Conservation (phyloP, 2,797 vertebrate genomes). For the Tenualosa thibaudeaui region DNA sequence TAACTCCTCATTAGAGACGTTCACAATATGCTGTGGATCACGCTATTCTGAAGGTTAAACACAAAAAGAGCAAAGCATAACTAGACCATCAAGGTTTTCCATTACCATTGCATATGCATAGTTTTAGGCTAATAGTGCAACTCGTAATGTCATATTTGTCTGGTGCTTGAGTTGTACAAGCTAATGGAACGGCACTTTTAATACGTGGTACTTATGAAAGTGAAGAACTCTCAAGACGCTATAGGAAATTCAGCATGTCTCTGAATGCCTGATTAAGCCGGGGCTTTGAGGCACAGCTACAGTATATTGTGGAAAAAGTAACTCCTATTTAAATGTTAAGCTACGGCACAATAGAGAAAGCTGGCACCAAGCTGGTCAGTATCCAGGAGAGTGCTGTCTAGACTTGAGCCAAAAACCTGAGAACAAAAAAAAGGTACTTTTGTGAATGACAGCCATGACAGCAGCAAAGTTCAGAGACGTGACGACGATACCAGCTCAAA, state of each 20-base stretch:
- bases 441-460: neutral
- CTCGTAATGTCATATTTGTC: neutral
- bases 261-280: neutral
- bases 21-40: constrained; percentile 7
- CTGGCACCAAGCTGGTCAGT: neutral
- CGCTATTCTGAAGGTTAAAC: constrained; percentile 10
- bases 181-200: neutral
- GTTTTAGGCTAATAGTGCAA: neutral
- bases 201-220: neutral
- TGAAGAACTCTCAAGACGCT: neutral
- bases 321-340: neutral
- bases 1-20: constrained; percentile 14
- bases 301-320: neutral
- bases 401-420: neutral
- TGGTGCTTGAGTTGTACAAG: neutral
- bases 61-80: neutral
- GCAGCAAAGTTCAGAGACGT: neutral
- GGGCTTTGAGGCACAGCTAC: neutral
- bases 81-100: neutral
- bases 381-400: neutral
- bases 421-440: neutral
- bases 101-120: neutral
- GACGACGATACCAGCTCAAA: neutral
- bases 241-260: neutral
- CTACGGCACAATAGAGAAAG: neutral